Base-by-base conservation (phyloP, 2,113 vertebrate genomes). In the Harpagus bidentatus region DNA sequence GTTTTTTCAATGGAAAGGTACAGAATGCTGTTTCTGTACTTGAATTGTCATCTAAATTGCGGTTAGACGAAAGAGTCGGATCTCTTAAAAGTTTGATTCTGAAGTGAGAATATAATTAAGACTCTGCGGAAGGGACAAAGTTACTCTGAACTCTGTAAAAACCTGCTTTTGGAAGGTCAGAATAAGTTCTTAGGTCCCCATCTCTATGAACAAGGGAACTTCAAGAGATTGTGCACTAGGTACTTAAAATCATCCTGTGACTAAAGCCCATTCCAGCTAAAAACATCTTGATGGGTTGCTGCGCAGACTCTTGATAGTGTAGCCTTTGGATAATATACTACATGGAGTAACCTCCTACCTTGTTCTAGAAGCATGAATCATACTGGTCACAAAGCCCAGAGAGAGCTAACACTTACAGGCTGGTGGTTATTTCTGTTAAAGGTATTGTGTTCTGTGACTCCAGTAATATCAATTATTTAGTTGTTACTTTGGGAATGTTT, bases 401-500 rank as follows among this genome's bases (percentile, higher is more conserved):
- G 65, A 9, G 47, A 13, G 22, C 26, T 6, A 1, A 5, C 19
- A 22, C 66, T 76, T 59, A 12, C 36, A 34, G 76, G 40, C 77
- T 88, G 74, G 10, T 13, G 63, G 45, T 14, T 36, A 4, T 71
- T 79, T 38, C 84, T 85, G 43, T 61, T 74, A 25, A 15, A 55
- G 81, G 12, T 8, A 13, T 36, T 47, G 61, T 55, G 43, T 53
- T 86, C 61, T 52, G 61, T 58, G 81, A n/a, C 87, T 88, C 81
- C 80, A 70, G 48, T 56, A 42, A 65, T 67, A 76, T 47, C 70
- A 61, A 53, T 88, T 92, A 78, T 71, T 91, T 72, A 65, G 71
- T 50, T 77, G 90, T 94, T 97, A 77, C 91, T 93, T 96, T 81
- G 94, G 96, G 82, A 78, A 43, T 89, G 83, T 76, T 90, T 90